Evolutionary conservation across 2,888 invertebrate genomes (phyloP).

Genomic region (Alloscopus bannaensis): DNA sequence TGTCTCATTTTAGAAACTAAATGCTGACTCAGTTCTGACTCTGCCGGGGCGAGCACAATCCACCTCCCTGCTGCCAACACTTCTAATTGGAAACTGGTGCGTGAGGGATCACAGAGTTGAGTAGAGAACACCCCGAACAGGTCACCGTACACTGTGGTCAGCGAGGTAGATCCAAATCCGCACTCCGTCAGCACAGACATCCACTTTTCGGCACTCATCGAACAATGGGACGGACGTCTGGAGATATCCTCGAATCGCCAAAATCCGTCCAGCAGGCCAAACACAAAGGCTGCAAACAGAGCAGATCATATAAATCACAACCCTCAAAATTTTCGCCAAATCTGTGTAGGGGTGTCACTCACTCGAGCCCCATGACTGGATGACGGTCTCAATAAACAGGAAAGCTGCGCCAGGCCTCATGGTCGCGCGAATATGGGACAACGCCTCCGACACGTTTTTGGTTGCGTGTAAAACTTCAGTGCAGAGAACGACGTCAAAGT

Average conservation of each 20-base stretch:
- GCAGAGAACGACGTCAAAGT: conserved; percentile 6
- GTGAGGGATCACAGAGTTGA: too few species aligned
- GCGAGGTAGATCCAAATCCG: too few species aligned
- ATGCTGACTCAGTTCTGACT: too few species aligned
- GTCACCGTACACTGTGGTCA: too few species aligned
- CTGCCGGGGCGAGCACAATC: too few species aligned
- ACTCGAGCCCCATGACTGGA: background rate
- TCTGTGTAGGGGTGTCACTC: too few species aligned
- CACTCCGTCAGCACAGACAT: background rate
- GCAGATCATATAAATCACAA: background rate
- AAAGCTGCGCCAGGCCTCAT: conserved; percentile 1
- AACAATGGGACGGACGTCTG: conserved; percentile 4
- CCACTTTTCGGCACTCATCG: background rate
- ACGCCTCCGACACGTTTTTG: background rate
- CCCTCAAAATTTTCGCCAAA: conserved; percentile 10
- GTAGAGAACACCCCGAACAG: background rate
- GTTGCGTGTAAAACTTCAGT: conserved; percentile 29
- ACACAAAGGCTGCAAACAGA: conserved; percentile 9
- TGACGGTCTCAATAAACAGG: conserved; percentile 12
- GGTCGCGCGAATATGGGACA: background rate
- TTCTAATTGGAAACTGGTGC: too few species aligned
- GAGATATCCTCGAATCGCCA: conserved; percentile 32
- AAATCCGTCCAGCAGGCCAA: conserved; percentile 31
- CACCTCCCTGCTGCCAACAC: too few species aligned
- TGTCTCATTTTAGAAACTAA: too few species aligned